Base-by-base conservation (phyloP, 2,113 vertebrate genomes). In the Microcebus griseorufus region DNA sequence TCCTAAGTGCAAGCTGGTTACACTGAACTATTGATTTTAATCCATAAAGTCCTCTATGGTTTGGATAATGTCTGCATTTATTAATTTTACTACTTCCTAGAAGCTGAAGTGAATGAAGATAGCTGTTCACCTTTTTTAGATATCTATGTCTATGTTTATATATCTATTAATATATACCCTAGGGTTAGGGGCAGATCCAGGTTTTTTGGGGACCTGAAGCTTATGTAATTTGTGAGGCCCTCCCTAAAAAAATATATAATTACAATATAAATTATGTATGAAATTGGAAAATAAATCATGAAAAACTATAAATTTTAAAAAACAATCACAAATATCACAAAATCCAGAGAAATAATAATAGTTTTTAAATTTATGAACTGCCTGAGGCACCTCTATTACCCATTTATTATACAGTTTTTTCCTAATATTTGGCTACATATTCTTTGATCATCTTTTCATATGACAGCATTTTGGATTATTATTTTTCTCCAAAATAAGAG, bases 21-120 rank as follows among this genome's bases (percentile, higher is more conserved):
- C 51, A 90, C 1, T 93, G 78, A 96, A 97, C 84, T 97, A 98
- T 95, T 97, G 97, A 98, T 97, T 95, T 93, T 88, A 95, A 89
- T 93, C 80, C 76, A 97, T 95, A 95, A 92, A 90, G 37, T 85
- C 70, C 67, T 96, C 37, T 78, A 90, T 94, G 90, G 62, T 86
- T 95, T 93, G 65, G 32, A 23, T 87, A 11, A 62, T 97, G 53
- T 92, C 72, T 95, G 93, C 27, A 72, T 90, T 95, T 62, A 75
- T 67, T 92, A 88, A 89, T 90, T 94, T 93, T 93, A 76, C 32
- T 53, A 18, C 67, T 93, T 97, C 73, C 70, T 95, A 70, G 73
- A 96, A 95, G 39, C 42, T 85, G 39, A 92, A 70, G 55, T 76
- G 37, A 94, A 90, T 14, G 64, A 76, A 96, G 39, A 80, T 9